A percentile compares a stretch with the other conserved stretches of the same genome.
These are phyloP conservation scores for Melanotus villosus DNA, from an alignment of 2,888 invertebrate genomes.

Conservation along the genomic window DNA sequence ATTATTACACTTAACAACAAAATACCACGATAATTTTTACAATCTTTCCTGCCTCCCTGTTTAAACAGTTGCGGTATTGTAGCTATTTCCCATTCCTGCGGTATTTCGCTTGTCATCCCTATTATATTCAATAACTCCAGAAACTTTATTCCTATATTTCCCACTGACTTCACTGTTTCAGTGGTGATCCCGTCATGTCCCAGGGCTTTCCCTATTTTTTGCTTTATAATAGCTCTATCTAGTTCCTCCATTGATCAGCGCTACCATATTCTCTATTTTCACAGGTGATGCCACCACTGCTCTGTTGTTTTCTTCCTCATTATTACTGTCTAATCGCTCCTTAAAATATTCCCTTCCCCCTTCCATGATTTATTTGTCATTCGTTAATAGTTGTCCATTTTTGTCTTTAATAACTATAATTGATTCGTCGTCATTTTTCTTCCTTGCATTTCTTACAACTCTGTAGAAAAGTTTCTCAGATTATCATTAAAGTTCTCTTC, in stretches of 20 bases:
- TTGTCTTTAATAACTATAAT: too few relatives aligned
- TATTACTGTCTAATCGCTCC: neutral
- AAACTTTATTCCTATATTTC: neutral
- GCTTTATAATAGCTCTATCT: neutral
- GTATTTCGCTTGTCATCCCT: neutral
- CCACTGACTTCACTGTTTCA: neutral
- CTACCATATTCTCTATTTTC: neutral
- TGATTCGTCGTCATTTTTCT: too few relatives aligned
- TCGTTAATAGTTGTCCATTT: neutral
- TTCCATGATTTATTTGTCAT: neutral
- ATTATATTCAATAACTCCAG: neutral
- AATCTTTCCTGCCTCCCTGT: too few relatives aligned
- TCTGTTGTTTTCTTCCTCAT: neutral
- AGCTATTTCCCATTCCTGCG: neutral
- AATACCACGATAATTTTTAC: too few relatives aligned
- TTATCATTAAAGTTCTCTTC: too few relatives aligned
- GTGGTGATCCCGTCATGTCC: neutral
- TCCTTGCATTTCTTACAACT: too few relatives aligned
- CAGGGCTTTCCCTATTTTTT: neutral
- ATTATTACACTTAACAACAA: too few relatives aligned
- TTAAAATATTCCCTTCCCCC: slow-evolving; percentile 1
- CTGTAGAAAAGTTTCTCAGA: too few relatives aligned
- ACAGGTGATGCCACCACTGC: neutral
- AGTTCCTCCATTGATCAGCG: neutral
- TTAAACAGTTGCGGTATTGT: neutral